Percentiles rank a stretch among this genome's conserved stretches.
These are phyloP conservation scores for Noctua janthina DNA, from an alignment of 2,888 invertebrate species.

Conservation along the genomic window DNA sequence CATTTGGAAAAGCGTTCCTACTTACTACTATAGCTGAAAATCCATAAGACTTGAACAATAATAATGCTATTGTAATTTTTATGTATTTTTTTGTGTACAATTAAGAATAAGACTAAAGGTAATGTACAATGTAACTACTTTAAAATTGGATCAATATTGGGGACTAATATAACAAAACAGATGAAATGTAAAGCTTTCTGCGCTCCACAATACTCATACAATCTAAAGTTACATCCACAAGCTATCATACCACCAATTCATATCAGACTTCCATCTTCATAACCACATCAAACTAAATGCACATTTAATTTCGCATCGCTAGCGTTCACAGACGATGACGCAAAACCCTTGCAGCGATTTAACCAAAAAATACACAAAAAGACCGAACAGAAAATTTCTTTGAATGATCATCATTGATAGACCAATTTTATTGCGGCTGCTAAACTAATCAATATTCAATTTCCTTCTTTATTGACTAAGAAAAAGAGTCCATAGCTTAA, in stretches of 20 bases:
- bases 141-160: background rate
- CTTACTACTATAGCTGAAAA: background rate
- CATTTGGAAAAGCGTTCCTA: background rate
- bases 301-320: constrained; percentile 30
- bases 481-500: constrained; percentile 27
- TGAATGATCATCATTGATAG: constrained; percentile 75
- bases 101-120: no score
- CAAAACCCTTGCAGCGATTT: constrained; percentile 75
- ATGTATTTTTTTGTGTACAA: background rate
- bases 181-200: background rate
- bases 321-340: constrained; percentile 87
- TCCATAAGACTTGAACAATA: background rate
- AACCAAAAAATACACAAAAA: constrained; percentile 73
- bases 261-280: constrained; percentile 1
- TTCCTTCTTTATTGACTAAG: constrained; percentile 29
- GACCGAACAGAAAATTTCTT: constrained; percentile 58
- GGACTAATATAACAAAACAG: background rate
- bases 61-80: background rate
- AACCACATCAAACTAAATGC: constrained; percentile 4
- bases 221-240: background rate
- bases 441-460: constrained; percentile 46
- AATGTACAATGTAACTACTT: background rate
- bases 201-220: background rate
- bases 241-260: background rate
- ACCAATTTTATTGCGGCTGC: constrained; percentile 37